These are phyloP conservation scores for Leontopithecus rosalia DNA, from an alignment of 2,797 vertebrate species.

Conservation along the genomic window DNA sequence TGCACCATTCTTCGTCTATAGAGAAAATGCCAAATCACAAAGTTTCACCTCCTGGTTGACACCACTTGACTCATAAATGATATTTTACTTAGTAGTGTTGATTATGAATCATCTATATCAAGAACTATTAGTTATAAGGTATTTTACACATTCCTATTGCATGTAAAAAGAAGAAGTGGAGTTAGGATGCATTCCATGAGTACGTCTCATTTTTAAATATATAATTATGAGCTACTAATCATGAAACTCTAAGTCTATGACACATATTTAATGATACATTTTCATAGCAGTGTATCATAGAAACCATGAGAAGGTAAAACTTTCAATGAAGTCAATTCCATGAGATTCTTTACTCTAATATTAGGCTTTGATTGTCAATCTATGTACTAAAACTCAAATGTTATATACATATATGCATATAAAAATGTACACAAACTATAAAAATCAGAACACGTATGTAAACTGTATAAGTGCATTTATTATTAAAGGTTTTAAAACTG, in stretches of 20 bases:
- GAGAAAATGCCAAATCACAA: constrained; percentile 2
- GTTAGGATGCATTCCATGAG: background rate
- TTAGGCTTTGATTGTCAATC: background rate
- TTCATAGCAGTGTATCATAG: background rate
- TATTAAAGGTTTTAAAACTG: background rate
- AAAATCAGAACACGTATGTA: background rate
- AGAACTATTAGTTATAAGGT: constrained; percentile 6
- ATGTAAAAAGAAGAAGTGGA: constrained; percentile 26
- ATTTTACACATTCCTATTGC: constrained; percentile 18
- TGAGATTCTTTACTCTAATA: background rate
- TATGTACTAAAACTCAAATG: background rate
- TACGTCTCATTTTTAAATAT: background rate
- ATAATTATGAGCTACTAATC: constrained; percentile 31
- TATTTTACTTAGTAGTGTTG: background rate
- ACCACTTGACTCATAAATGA: background rate
- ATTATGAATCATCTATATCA: constrained; percentile 51
- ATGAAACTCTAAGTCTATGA: constrained; percentile 61
- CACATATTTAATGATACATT: constrained; percentile 57
- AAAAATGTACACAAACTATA: background rate
- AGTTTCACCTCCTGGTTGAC: constrained; percentile 46
- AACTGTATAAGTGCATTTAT: background rate
- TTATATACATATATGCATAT: background rate
- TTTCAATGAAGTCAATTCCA: background rate
- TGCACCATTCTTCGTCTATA: constrained; percentile 27
- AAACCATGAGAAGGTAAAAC: background rate